Conservation (phyloP, 2,113 vertebrate genomes). For the Euleptes europaea region DNA sequence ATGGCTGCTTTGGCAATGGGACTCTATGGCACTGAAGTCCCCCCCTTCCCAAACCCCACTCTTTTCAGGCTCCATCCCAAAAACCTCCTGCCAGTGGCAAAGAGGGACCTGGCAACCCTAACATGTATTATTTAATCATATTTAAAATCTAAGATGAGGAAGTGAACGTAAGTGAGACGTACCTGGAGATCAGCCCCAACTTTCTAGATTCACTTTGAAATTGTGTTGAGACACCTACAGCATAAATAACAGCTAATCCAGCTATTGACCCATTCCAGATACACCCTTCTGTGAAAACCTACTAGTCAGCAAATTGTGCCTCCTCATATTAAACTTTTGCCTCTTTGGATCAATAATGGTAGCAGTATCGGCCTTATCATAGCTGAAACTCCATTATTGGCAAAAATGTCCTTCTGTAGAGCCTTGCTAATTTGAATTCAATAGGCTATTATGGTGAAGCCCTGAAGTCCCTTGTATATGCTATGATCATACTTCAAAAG, state of each 20-base stretch:
- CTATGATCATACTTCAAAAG: neutral
- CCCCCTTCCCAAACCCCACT: too few relatives aligned
- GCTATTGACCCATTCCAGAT: neutral
- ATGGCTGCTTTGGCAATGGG: too few relatives aligned
- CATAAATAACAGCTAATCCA: slow-evolving; percentile 1
- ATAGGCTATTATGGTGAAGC: slow-evolving; percentile 9
- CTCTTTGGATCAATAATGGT: slow-evolving; percentile 16
- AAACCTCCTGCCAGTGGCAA: too few relatives aligned
- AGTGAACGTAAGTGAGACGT: neutral
- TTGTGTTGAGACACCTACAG: neutral
- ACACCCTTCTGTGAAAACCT: neutral
- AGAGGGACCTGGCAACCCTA: too few relatives aligned
- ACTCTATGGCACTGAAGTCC: too few relatives aligned
- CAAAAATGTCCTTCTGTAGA: slow-evolving; percentile 19
- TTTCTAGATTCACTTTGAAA: neutral
- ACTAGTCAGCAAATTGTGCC: slow-evolving; percentile 4
- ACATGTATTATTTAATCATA: too few relatives aligned
- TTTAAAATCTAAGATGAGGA: neutral
- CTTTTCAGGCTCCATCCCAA: too few relatives aligned
- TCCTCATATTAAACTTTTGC: neutral
- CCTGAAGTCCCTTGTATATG: slow-evolving; percentile 13
- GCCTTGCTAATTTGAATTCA: slow-evolving; percentile 31
- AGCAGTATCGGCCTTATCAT: neutral
- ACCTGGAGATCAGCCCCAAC: neutral
- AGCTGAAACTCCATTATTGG: slow-evolving; percentile 10